Conservation (phyloP, 2,113 vertebrate genomes). For the Chionis minor region DNA sequence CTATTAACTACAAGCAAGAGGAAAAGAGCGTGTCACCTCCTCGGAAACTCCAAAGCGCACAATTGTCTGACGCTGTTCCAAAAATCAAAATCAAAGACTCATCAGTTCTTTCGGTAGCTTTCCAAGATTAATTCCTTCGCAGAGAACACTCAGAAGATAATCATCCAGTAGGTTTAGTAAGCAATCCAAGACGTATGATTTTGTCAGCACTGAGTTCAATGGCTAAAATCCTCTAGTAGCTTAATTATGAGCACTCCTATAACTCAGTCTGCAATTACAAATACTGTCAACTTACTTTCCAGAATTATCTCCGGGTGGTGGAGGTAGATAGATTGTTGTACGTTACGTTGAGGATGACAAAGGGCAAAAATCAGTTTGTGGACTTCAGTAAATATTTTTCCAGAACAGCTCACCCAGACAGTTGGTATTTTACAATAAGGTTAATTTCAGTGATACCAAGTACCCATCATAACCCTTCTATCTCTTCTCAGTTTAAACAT, state of each 20-base stretch:
- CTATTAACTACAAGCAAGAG: conserved; percentile 32
- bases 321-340: not conserved
- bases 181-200: not conserved
- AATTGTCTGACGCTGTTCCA: not conserved
- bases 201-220: not conserved
- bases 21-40: not conserved
- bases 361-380: not conserved
- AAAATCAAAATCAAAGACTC: conserved; percentile 31
- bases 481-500: not conserved
- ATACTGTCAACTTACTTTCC: not conserved
- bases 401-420: not conserved
- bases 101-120: not conserved
- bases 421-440: not conserved
- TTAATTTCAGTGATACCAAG: not conserved
- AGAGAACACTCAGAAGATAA: not conserved
- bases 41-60: accelerated
- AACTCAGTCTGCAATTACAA: not conserved
- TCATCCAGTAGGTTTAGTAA: not conserved
- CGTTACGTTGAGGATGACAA: not conserved
- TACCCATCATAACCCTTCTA: not conserved
- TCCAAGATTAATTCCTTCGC: conserved; percentile 1
- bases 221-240: not conserved
- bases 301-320: not conserved
- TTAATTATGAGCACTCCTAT: not conserved
- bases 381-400: not conserved